Conservation (phyloP, 92 coral and sea anemone species). For the Diadumene lineata region DNA sequence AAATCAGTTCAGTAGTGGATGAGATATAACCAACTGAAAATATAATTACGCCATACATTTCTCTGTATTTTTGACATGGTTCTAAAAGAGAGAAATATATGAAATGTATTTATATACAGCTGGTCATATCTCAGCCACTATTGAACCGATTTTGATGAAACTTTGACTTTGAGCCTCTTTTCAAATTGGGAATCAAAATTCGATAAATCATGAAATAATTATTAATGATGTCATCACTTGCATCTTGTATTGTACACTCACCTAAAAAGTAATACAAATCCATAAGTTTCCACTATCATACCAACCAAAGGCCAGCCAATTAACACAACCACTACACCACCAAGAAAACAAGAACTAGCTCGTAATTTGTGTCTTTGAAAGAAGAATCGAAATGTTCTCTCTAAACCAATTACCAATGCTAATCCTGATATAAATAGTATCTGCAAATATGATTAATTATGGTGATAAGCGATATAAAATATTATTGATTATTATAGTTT, state of each 20-base stretch:
- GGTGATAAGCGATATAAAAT: too few relatives aligned
- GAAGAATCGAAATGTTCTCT: conserved; percentile 98
- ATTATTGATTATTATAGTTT: too few relatives aligned
- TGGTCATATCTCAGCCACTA: too few relatives aligned
- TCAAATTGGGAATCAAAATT: not conserved
- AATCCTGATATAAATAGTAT: conserved; percentile 90
- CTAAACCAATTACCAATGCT: conserved; percentile 96
- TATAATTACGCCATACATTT: too few relatives aligned
- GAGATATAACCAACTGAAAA: too few relatives aligned
- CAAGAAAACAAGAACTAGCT: conserved; percentile 96
- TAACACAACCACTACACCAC: conserved; percentile 90
- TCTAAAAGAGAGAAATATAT: too few relatives aligned
- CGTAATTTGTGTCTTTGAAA: conserved; percentile 96
- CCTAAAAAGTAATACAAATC: conserved; percentile 96
- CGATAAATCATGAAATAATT: conserved; percentile 10
- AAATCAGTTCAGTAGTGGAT: too few relatives aligned
- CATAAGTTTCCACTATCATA: conserved; percentile 92
- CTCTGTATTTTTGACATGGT: not conserved
- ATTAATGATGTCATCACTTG: too few relatives aligned
- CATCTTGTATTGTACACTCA: too few relatives aligned
- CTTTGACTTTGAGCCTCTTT: not conserved
- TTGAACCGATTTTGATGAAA: not conserved
- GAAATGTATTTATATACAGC: not conserved
- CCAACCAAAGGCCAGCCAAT: conserved; percentile 97
- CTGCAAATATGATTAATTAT: too few relatives aligned